Evolutionary conservation across 53 echinoderm and acorn worm genomes (phyloP).

Genomic region (Holothuria leucospilota): DNA sequence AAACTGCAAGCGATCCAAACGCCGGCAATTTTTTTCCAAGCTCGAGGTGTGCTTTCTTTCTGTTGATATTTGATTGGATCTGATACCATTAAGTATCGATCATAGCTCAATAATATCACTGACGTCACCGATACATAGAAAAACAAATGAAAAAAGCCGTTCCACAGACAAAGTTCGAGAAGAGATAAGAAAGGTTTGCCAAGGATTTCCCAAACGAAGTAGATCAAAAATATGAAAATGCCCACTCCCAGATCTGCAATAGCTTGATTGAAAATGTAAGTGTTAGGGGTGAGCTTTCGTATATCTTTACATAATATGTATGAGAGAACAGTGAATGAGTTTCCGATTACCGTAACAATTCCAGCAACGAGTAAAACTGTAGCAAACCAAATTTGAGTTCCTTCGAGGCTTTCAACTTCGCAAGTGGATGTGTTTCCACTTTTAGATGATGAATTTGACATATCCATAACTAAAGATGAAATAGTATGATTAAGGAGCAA

Average conservation of each 20-base stretch:
- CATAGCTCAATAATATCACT: conserved; percentile 24
- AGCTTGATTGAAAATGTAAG: conserved; percentile 38
- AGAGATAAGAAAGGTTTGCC: not conserved
- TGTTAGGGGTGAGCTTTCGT: conserved; percentile 19
- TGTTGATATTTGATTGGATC: conserved; percentile 31
- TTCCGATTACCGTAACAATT: not conserved
- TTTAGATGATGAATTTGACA: too few species aligned
- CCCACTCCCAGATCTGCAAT: conserved; percentile 41
- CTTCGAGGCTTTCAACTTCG: too few species aligned
- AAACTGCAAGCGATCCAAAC: conserved; percentile 3
- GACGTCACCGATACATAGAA: conserved; percentile 28
- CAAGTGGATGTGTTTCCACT: too few species aligned
- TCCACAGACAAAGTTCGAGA: not conserved
- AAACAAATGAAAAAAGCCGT: not conserved
- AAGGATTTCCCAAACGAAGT: conserved; percentile 15
- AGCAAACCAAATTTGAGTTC: too few species aligned
- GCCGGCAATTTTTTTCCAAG: not conserved
- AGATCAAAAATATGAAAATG: not conserved
- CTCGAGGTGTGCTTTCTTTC: not conserved
- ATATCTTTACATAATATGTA: conserved; percentile 20
- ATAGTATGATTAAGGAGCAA: too few species aligned
- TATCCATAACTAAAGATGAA: too few species aligned
- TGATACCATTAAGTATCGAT: conserved; percentile 50
- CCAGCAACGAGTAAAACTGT: not conserved
- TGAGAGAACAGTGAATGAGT: conserved; percentile 32